Evolutionary conservation across 2,113 vertebrate genomes (phyloP), one percentile per base, ranked within the genome.

Genomic region (Peromyscus californicus): DNA sequence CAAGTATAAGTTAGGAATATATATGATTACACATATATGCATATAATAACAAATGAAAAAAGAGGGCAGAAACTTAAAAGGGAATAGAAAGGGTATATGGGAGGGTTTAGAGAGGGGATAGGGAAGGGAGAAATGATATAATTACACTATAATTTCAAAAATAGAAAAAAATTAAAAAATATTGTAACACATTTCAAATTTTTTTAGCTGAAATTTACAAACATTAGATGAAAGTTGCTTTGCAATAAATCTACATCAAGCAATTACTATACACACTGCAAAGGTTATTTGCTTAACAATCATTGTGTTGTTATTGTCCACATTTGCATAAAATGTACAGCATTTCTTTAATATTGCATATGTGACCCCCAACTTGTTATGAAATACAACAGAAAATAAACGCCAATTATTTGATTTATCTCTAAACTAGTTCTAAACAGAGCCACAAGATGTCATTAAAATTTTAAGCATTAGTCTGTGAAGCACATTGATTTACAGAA

Each of bases 401-500:
- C 87, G 65, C 48, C 79, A 42, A 88, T 89, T 84, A 67, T 92
- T 93, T 72, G n/a, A 76, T 33, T 76, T 67, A 5, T 45, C 26
- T 69, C 17, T 89, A 78, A 83, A 19, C 17, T 57, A 54, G 83
- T 93, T 91, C 59, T 78, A 93, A 72, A 69, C 21, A 89, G 8
- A 82, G 84, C 51, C 24, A 79, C 82, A 92, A 86, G 16, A 19
- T 86, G 7, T 63, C 75, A 48, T 51, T 78, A 95, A 80, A 93
- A 45, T 15, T 94, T 80, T 67, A 93, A 89, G 94, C 4, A 36
- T 91, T 70, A 90, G n/a, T 11, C 54, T 76, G 72, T 63, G 24
- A 86, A 95, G 36, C 48, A 31, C 9, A 92, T 51, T 42, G 59
- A 79, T 96, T 97, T 94, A 48, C 5, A 92, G 88, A 92, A 79